phyloP scores from a whole-genome alignment of 2,113 vertebrate genomes.

The Epinephelus moara region DNA sequence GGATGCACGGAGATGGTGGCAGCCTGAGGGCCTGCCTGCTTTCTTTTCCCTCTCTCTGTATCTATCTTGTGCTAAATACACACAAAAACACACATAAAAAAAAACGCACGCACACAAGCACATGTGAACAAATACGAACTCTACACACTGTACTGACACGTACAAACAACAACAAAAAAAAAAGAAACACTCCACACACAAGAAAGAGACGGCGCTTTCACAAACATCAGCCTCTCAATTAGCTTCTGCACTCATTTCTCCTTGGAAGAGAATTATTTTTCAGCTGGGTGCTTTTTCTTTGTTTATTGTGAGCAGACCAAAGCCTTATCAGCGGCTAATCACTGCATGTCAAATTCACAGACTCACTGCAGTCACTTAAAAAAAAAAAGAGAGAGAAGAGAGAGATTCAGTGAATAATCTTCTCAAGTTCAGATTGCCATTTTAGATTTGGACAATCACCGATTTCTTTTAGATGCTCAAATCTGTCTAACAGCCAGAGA shows the following conservation, averaged over 20 bases:
- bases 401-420: slow-evolving; percentile 63
- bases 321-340: slow-evolving; percentile 80
- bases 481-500: slow-evolving; percentile 66
- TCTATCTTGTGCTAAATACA: slow-evolving; percentile 64
- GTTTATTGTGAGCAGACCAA: slow-evolving; percentile 75
- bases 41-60: slow-evolving; percentile 55
- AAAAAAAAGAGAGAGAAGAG: slow-evolving; percentile 12
- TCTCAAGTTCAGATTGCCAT: slow-evolving; percentile 71
- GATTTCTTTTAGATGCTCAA: slow-evolving; percentile 65
- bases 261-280: slow-evolving; percentile 73
- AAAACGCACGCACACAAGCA: slow-evolving; percentile 20
- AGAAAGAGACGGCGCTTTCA: slow-evolving; percentile 57
- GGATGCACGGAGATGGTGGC: slow-evolving; percentile 75
- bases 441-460: slow-evolving; percentile 74
- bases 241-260: slow-evolving; percentile 75
- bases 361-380: slow-evolving; percentile 60
- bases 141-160: slow-evolving; percentile 47
- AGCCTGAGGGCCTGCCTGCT: slow-evolving; percentile 72
- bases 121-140: slow-evolving; percentile 21
- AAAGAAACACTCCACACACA: slow-evolving; percentile 37
- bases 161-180: slow-evolving; percentile 54
- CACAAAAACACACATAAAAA: slow-evolving; percentile 44
- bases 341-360: slow-evolving; percentile 72
- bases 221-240: slow-evolving; percentile 81
- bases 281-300: slow-evolving; percentile 72